Evolutionary conservation across 2,113 vertebrate species (phyloP).

Genomic region (Cinclus cinclus): DNA sequence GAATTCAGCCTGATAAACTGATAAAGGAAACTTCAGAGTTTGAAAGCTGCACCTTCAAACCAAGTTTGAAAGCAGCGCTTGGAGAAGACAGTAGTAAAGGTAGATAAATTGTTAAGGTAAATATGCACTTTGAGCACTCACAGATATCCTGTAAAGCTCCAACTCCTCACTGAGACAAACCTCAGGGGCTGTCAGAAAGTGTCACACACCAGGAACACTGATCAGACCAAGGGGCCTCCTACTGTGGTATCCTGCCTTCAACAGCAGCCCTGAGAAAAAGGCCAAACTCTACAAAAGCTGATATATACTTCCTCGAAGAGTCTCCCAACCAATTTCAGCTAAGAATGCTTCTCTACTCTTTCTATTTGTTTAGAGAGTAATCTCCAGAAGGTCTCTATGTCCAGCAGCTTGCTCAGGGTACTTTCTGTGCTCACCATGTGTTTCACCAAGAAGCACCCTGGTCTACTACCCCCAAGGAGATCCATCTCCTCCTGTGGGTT

Average conservation of each 20-base stretch:
- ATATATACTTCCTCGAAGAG: background rate
- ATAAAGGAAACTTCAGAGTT: background rate
- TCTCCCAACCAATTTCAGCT: background rate
- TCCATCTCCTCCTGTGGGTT: background rate
- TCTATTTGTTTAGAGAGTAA: background rate
- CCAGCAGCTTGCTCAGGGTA: background rate
- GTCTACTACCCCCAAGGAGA: background rate
- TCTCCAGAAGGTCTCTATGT: background rate
- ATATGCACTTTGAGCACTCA: background rate
- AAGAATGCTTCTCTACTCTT: background rate
- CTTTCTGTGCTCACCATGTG: background rate
- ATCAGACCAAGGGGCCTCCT: background rate
- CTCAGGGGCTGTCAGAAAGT: background rate
- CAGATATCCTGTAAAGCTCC: background rate
- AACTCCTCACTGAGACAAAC: background rate
- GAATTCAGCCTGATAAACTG: background rate
- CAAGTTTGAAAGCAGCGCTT: background rate
- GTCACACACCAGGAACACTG: background rate
- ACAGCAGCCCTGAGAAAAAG: background rate
- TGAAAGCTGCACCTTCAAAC: background rate
- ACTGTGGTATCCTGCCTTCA: background rate
- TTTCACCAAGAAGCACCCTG: background rate
- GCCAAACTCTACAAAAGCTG: background rate
- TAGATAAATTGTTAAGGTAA: background rate
- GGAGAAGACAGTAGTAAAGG: background rate